Evolutionary conservation across 1,140 invertebrate genomes (phyloP).

Genomic region (Daktulosphaira vitifoliae): DNA sequence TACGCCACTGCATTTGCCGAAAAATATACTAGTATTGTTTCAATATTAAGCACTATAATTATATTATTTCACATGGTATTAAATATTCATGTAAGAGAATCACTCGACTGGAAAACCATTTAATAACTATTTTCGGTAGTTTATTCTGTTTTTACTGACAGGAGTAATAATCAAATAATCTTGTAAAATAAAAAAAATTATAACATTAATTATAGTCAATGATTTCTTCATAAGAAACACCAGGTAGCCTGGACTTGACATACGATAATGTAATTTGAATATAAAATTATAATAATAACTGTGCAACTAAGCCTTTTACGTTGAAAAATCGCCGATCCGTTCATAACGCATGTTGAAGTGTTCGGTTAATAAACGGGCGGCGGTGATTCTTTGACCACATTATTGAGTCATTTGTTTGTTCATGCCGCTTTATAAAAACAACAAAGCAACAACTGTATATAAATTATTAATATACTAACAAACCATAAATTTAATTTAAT

Average conservation of each 20-base stretch:
- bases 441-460: neutral
- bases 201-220: neutral
- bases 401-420: constrained; percentile 15
- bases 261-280: constrained; percentile 30
- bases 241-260: constrained; percentile 26
- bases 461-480: too few relatives aligned
- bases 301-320: neutral
- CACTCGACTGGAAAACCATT: too few relatives aligned
- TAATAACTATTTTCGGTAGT: neutral
- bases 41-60: too few relatives aligned
- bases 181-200: constrained; percentile 10
- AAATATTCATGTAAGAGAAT: too few relatives aligned
- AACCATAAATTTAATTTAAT: neutral
- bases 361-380: neutral
- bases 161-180: constrained; percentile 2
- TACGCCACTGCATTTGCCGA: too few relatives aligned
- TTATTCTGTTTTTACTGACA: neutral
- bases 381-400: constrained; percentile 22
- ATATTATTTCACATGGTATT: too few relatives aligned
- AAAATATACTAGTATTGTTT: too few relatives aligned
- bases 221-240: constrained; percentile 8
- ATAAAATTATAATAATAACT: neutral
- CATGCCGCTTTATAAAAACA: constrained; percentile 9
- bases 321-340: constrained; percentile 22
- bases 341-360: constrained; percentile 31